Evolutionary conservation across 1,140 invertebrate genomes (phyloP), one percentile per base, ranked within the genome.

Genomic region (Saccostrea cuccullata): DNA sequence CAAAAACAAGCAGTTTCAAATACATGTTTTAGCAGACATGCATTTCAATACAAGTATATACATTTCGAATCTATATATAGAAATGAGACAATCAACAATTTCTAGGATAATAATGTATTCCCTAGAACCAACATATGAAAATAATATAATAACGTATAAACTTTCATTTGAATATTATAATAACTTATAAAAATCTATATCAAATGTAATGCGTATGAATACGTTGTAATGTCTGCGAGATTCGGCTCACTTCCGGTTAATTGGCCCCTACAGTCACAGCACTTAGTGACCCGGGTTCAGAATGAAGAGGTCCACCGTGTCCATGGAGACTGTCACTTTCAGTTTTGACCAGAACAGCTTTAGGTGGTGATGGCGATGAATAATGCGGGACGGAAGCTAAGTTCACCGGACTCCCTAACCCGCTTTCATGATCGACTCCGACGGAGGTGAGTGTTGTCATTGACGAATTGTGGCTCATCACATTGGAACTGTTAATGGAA

Each of bases 191-290:
- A 67, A 77, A 30, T 77, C 30, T 77, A 77, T 77, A 36, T 77
- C 26, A 77, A 77, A 77, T 77, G 70, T 77, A 36, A 12, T 13
- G 26, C 30, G 23, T 77, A 77, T 36, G 13, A 77, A 36, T 77
- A 77, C 70, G 70, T 77, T 30, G 15, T 30, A 64, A 77, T 77
- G 70, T 77, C 60, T 77, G 70, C 70, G 70, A 77, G 70, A 77
- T 77, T 77, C 70, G 70, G 70, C 70, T 77, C 70, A 77, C 26
- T 73, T 73, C 67, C 67, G 67, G 55, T 85, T 64, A 92, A 58
- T 90, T 92, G 60, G 91, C 91, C 77, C 91, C 91, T n/a, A 92
- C 91, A 0, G 91, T 88, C 55, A 92, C 91, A 64, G 91, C 86
- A 88, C 87, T 90, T 85, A 92, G 77, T 12, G 90, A 89, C 20